Percentiles rank a stretch among this genome's conserved stretches.
Conservation (phyloP, 2,113 vertebrate species). For the human region GRCh38 chr2:18043501-18044000, state of each 20-base stretch:
- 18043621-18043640: neutral
- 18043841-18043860: neutral
- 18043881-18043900: neutral
- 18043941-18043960: neutral
- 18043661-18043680: neutral
- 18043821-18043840: neutral
- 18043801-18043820: neutral
- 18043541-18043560: neutral
- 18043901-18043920: neutral
- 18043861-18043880: neutral
- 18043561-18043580: neutral
- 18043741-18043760: neutral
- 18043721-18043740: neutral
- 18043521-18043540: neutral
- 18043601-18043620: conserved; percentile 11
- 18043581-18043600: neutral
- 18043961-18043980: neutral
- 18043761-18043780: neutral
- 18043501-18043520: neutral
- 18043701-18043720: neutral
- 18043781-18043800: neutral
- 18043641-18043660: neutral
- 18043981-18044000: neutral
- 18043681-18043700: neutral
- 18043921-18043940: neutral